Conservation (phyloP, 2,888 invertebrate genomes). For the Stenoptilia bipunctidactyla region DNA sequence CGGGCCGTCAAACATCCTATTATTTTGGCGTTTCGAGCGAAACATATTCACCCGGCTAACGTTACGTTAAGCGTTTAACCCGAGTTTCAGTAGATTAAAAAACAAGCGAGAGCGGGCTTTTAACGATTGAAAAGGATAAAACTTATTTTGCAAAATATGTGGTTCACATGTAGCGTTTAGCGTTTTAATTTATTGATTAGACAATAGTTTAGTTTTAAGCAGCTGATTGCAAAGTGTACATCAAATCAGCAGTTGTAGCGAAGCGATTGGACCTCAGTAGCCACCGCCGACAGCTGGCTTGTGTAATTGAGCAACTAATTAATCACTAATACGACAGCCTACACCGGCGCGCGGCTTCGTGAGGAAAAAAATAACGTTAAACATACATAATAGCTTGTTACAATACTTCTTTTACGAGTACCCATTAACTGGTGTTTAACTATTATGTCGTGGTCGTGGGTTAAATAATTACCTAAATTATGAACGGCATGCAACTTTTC, state of each 20-base stretch:
- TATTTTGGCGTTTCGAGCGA: constrained; percentile 19
- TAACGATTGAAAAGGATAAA: not conserved
- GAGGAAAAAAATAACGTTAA: constrained; percentile 39
- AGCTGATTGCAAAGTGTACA: no score
- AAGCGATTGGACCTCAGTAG: constrained; percentile 14
- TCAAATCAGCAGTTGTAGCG: no score
- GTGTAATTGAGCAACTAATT: constrained; percentile 55
- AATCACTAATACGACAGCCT: constrained; percentile 56
- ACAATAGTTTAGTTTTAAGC: no score
- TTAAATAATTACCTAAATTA: not conserved
- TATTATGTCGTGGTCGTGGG: not conserved
- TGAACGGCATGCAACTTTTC: not conserved
- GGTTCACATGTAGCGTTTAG: no score
- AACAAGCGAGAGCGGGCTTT: constrained; percentile 1
- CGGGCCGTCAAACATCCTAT: constrained; percentile 24
- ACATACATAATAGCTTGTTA: constrained; percentile 20
- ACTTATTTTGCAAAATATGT: no score
- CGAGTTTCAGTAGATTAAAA: not conserved
- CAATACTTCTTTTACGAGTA: constrained; percentile 10
- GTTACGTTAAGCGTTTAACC: constrained; percentile 1
- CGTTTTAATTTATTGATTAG: no score
- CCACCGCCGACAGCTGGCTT: constrained; percentile 34
- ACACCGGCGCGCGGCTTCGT: constrained; percentile 37
- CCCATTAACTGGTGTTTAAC: constrained; percentile 5
- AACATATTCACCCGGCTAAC: constrained; percentile 3